Evolutionary conservation across 92 coral and sea anemone species (phyloP).

Genomic region (Epizoanthus fatuus): DNA sequence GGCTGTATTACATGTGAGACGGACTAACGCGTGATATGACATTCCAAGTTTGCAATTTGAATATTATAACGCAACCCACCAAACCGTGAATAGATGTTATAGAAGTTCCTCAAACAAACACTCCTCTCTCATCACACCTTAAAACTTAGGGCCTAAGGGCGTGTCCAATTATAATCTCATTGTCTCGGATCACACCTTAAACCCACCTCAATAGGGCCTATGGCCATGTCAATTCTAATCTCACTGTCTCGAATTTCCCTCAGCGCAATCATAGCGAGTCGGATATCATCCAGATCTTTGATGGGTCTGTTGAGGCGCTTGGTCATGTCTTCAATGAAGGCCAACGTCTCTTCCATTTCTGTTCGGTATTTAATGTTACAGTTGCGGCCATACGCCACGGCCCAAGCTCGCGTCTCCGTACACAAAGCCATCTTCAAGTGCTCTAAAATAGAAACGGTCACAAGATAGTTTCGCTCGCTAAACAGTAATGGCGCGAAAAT

Average conservation of each 20-base stretch:
- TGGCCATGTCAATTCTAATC: conserved; percentile 91
- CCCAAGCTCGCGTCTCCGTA: conserved; percentile 94
- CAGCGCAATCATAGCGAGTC: conserved; percentile 88
- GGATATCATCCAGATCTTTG: conserved; percentile 94
- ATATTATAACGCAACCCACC: too few relatives aligned
- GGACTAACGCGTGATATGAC: too few relatives aligned
- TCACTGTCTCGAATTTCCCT: conserved; percentile 92
- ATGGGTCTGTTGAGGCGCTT: conserved; percentile 94
- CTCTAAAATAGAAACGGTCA: conserved; percentile 50
- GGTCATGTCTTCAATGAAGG: conserved; percentile 87
- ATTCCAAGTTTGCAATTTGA: too few relatives aligned
- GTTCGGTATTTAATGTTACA: conserved; percentile 89
- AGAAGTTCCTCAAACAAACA: too few relatives aligned
- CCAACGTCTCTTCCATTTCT: conserved; percentile 90
- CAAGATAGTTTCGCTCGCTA: background rate
- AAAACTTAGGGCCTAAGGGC: background rate
- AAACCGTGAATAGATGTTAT: too few relatives aligned
- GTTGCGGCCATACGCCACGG: conserved; percentile 84
- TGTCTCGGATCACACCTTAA: background rate
- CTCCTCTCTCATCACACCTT: background rate
- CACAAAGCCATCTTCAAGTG: conserved; percentile 89
- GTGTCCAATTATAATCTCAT: background rate
- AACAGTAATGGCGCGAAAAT: too few relatives aligned
- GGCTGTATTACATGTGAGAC: too few relatives aligned
- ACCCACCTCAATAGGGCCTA: conserved; percentile 91